These are phyloP conservation scores for Phortica variegata DNA, from an alignment of 1,140 invertebrate genomes.

Conservation along the genomic window DNA sequence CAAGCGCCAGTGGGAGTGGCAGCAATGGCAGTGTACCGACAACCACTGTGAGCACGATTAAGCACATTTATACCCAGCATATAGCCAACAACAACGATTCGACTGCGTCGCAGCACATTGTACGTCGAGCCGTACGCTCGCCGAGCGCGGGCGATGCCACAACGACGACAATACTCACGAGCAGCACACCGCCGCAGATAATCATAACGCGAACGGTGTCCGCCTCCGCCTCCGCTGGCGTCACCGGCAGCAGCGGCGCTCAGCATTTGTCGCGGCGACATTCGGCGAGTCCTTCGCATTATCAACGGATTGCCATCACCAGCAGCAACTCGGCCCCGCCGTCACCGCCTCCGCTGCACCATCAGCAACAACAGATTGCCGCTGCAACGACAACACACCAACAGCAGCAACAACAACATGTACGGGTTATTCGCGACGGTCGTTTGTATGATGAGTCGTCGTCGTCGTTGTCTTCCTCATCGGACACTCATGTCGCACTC, in stretches of 20 bases:
- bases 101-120: background rate
- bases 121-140: background rate
- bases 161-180: constrained; percentile 20
- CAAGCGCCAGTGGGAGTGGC: no score
- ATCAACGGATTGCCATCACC: constrained; percentile 13
- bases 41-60: constrained; percentile 16
- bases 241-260: constrained; percentile 13
- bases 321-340: constrained; percentile 17
- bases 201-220: constrained; percentile 37
- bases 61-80: constrained; percentile 36
- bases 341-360: constrained; percentile 42
- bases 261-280: constrained; percentile 39
- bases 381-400: constrained; percentile 19
- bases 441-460: constrained; percentile 42
- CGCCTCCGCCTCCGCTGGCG: no score
- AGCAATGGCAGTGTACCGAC: no score
- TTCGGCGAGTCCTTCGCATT: constrained; percentile 42
- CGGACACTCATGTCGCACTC: constrained; percentile 3
- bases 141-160: background rate
- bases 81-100: constrained; percentile 1
- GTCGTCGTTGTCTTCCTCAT: constrained; percentile 5
- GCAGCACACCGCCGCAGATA: constrained; percentile 32
- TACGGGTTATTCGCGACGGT: constrained; percentile 51
- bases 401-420: constrained; percentile 29
- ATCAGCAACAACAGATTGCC: constrained; percentile 32